Evolutionary conservation across 2,888 invertebrate species (phyloP).

Genomic region (Diabrotica balteata): DNA sequence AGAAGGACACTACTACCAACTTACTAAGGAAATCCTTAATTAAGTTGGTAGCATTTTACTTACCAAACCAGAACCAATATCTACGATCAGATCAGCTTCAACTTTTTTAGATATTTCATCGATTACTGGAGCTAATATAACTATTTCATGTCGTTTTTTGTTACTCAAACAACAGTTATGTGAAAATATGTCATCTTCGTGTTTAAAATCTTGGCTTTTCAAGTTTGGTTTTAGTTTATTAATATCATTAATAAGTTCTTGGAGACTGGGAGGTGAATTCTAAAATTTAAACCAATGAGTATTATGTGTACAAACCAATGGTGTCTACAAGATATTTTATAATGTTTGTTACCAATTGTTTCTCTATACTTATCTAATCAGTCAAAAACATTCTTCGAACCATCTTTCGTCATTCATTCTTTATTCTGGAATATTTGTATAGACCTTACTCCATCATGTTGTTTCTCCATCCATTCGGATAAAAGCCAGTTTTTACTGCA

Average conservation of each 20-base stretch:
- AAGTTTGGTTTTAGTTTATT: constrained; percentile 51
- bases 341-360: too few relatives aligned
- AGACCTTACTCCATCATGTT: too few relatives aligned
- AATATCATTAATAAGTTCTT: constrained; percentile 55
- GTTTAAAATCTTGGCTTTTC: constrained; percentile 6
- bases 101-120: constrained; percentile 61
- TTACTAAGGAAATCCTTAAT: too few relatives aligned
- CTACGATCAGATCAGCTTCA: constrained; percentile 67
- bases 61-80: constrained; percentile 79
- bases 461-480: too few relatives aligned
- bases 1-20: too few relatives aligned
- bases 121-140: constrained; percentile 67
- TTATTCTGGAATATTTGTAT: too few relatives aligned
- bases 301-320: too few relatives aligned
- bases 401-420: too few relatives aligned
- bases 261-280: constrained; percentile 59
- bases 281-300: constrained; percentile 43
- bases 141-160: constrained; percentile 78
- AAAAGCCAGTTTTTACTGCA: too few relatives aligned
- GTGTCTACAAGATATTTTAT: too few relatives aligned
- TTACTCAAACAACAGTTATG: constrained; percentile 59
- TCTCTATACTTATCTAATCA: too few relatives aligned
- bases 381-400: too few relatives aligned
- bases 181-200: constrained; percentile 45
- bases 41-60: constrained; percentile 46